Base-by-base conservation (phyloP, 2,113 vertebrate species). In the Caloenas nicobarica region DNA sequence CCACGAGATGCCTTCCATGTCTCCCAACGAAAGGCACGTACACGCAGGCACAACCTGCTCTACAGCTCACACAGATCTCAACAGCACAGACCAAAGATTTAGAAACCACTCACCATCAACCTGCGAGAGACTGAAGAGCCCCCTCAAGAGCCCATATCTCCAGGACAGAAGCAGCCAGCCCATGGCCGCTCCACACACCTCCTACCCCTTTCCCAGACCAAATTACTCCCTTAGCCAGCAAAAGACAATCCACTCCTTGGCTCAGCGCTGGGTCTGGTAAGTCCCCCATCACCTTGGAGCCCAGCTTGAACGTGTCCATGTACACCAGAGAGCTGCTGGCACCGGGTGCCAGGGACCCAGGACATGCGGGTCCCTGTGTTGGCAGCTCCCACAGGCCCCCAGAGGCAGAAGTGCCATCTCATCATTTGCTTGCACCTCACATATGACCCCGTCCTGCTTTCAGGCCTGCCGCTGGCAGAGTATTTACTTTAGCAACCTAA, bases 401-500 rank as follows among this genome's bases (percentile, higher is more conserved):
- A 73, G 50, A 93, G 42, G 42, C 56, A 84, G 46, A 80, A 95
- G 31, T 58, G 54, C 84, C 68, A 76, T 40, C 54, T 83, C 71
- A 44, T 65, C 48, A 70, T 95, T 91, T 89, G 82, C 81, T 85
- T 84, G 50, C 78, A 78, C 65, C 81, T 76, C 76, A 78, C 88
- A 91, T 48, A 92, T 22, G 51, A 96, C 80, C 89, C 54, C 0
- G 0, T 91, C 79, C 82, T 72, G 83, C 82, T 94, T 89, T 71
- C 88, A 93, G 79, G 76, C 89, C 87, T 78, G 82, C 95, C 3
- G 38, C 91, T 72, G 89, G 95, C 66, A 74, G 89, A 96, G 86
- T 93, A 96, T 97, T 97, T 97, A 97, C 94, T 97, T 96, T 81
- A 96, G 93, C 80, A 93, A 79, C 77, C 81, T 96, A 96, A 97